These are phyloP conservation scores for Dysidea cf. avara DNA, from an alignment of 37 sponge, comb jelly and placozoan species.

Conservation along the genomic window DNA sequence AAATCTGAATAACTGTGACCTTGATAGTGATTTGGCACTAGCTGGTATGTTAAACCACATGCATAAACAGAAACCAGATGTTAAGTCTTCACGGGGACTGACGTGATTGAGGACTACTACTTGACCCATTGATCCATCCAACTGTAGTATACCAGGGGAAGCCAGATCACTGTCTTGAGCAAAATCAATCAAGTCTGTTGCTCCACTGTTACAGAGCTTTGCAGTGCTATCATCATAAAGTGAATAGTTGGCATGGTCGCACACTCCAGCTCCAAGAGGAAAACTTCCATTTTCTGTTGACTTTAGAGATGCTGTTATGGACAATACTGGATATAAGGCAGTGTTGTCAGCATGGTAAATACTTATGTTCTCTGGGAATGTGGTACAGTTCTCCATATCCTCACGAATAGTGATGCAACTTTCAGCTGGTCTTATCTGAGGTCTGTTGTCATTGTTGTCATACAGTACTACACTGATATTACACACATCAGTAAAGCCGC, in stretches of 20 bases:
- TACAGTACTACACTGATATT: constrained; percentile 38
- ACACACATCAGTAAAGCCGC: constrained; percentile 17
- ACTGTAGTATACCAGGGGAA: neutral
- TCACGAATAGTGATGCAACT: constrained; percentile 8
- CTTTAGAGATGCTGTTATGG: constrained; percentile 8
- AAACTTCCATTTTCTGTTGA: constrained; percentile 14
- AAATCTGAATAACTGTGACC: no score
- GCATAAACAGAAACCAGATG: no score
- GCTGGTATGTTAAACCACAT: no score
- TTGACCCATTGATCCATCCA: neutral
- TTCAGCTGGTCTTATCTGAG: constrained; percentile 17
- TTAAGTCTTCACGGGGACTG: no score
- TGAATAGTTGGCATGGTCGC: constrained; percentile 68
- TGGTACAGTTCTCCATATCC: constrained; percentile 24
- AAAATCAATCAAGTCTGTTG: constrained; percentile 5
- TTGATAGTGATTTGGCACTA: no score
- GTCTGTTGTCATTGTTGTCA: constrained; percentile 68
- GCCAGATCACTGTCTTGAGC: neutral
- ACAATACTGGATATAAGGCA: constrained; percentile 24
- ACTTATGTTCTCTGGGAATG: constrained; percentile 8
- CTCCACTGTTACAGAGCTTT: constrained; percentile 33
- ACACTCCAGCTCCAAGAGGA: constrained; percentile 59
- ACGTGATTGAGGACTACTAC: no score
- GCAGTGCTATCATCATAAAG: constrained; percentile 44
- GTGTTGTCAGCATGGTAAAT: constrained; percentile 48